phyloP scores from a whole-genome alignment of 2,113 vertebrate species.

The Cynopterus brachyotis region DNA sequence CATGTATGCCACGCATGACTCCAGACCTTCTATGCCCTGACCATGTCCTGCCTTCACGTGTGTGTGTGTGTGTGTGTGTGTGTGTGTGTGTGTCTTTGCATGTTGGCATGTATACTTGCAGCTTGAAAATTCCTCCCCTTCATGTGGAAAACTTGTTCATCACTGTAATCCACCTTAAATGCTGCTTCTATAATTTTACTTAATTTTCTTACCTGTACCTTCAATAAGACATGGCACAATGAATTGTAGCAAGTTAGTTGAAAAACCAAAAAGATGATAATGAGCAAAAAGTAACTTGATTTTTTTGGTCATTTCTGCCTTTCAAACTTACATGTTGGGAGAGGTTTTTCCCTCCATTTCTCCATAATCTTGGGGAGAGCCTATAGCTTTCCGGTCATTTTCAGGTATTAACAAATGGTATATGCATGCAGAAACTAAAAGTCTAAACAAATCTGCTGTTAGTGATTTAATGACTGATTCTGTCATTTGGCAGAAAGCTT shows the following conservation, averaged over 20 bases:
- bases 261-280: background rate
- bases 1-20: rapidly evolving
- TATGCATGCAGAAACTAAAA: background rate
- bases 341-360: background rate
- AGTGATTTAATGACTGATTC: background rate
- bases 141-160: background rate
- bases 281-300: background rate
- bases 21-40: too few relatives aligned
- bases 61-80: too few relatives aligned
- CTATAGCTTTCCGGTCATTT: background rate
- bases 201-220: background rate
- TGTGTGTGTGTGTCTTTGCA: too few relatives aligned
- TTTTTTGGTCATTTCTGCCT: background rate
- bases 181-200: background rate
- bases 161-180: background rate
- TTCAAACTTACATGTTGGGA: background rate
- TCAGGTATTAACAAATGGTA: background rate
- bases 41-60: too few relatives aligned
- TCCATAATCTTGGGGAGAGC: background rate
- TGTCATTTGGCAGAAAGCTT: background rate
- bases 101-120: too few relatives aligned
- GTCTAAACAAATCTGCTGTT: background rate
- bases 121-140: background rate
- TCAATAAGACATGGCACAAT: background rate
- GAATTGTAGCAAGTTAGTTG: background rate